A percentile compares a stretch with the other conserved stretches of the same genome.
Evolutionary conservation across 2,888 invertebrate species (phyloP).

Genomic region (Aquatica leii): DNA sequence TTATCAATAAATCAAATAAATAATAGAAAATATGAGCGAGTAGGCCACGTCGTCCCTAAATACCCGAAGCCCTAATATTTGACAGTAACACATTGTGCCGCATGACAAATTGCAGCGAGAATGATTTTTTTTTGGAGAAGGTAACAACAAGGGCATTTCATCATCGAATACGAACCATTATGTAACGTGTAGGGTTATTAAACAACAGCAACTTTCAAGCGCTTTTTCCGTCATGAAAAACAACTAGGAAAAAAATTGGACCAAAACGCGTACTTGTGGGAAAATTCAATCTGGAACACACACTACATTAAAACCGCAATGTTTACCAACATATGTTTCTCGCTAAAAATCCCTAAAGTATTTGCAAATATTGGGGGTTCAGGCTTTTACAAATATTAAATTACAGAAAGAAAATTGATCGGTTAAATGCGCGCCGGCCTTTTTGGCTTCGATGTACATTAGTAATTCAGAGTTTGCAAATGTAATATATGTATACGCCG

Average conservation of each 20-base stretch:
- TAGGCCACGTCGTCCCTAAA: slow-evolving; percentile 30
- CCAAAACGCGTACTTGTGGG: slow-evolving; percentile 25
- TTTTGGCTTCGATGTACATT: slow-evolving; percentile 6
- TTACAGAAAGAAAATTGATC: slow-evolving; percentile 47
- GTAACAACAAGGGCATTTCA: slow-evolving; percentile 33
- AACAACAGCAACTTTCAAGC: slow-evolving; percentile 28
- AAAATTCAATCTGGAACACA: slow-evolving; percentile 25
- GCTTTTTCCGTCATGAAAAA: slow-evolving; percentile 12
- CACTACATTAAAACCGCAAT: slow-evolving; percentile 37
- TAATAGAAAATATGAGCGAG: slow-evolving; percentile 31
- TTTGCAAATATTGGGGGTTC: slow-evolving; percentile 54
- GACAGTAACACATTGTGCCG: slow-evolving; percentile 31
- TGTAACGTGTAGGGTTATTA: slow-evolving; percentile 37
- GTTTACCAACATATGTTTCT: slow-evolving; percentile 49
- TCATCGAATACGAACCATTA: slow-evolving; percentile 30
- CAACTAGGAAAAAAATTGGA: neutral
- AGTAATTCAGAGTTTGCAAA: slow-evolving; percentile 5
- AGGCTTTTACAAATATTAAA: slow-evolving; percentile 50
- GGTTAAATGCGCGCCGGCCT: no score
- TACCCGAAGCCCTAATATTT: slow-evolving; percentile 32
- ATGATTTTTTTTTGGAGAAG: slow-evolving; percentile 32
- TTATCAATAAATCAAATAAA: slow-evolving; percentile 29
- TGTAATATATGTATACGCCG: slow-evolving; percentile 24
- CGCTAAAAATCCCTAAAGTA: slow-evolving; percentile 49
- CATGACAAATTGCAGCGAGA: slow-evolving; percentile 33